These are phyloP conservation scores for Setipinna tenuifilis DNA, from an alignment of 2,797 vertebrate genomes.

Conservation along the genomic window DNA sequence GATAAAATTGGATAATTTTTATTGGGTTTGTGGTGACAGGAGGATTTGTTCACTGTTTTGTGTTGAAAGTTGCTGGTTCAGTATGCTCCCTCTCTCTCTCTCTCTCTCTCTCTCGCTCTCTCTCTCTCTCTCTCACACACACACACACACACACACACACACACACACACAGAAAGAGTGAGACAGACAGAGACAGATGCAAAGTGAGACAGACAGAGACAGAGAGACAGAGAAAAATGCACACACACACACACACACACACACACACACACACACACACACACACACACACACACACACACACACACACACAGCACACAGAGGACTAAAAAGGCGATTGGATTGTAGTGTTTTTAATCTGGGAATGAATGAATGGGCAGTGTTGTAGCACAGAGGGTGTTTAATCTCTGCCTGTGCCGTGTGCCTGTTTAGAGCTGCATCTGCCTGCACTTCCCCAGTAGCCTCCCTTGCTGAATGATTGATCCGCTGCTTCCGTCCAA, in stretches of 20 bases:
- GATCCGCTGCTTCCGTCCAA: slow-evolving; percentile 67
- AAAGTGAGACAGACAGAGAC: slow-evolving; percentile 12
- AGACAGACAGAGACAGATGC: not conserved
- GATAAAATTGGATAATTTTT: slow-evolving; percentile 27
- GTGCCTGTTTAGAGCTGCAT: slow-evolving; percentile 39
- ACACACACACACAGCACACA: not conserved
- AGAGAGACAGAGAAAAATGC: not conserved
- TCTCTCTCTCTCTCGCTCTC: slow-evolving; percentile 21
- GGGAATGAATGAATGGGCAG: slow-evolving; percentile 17
- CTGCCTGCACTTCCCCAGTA: slow-evolving; percentile 55
- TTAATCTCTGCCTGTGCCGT: slow-evolving; percentile 23
- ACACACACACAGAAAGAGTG: too few relatives aligned
- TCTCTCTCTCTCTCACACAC: not conserved
- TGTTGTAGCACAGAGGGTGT: slow-evolving; percentile 19
- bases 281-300: not conserved
- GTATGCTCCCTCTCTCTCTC: slow-evolving; percentile 19
- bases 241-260: slow-evolving; percentile 18
- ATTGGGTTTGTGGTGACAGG: not conserved
- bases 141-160: not conserved
- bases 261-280: slow-evolving; percentile 27
- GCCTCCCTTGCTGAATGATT: slow-evolving; percentile 60
- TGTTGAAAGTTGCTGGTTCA: not conserved
- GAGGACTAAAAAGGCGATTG: not conserved
- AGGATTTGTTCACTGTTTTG: not conserved
- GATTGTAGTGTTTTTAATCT: slow-evolving; percentile 24